Percentiles rank a stretch among this genome's conserved stretches.
Conservation (phyloP, 2,113 vertebrate species). For the Lophotis ruficrista region DNA sequence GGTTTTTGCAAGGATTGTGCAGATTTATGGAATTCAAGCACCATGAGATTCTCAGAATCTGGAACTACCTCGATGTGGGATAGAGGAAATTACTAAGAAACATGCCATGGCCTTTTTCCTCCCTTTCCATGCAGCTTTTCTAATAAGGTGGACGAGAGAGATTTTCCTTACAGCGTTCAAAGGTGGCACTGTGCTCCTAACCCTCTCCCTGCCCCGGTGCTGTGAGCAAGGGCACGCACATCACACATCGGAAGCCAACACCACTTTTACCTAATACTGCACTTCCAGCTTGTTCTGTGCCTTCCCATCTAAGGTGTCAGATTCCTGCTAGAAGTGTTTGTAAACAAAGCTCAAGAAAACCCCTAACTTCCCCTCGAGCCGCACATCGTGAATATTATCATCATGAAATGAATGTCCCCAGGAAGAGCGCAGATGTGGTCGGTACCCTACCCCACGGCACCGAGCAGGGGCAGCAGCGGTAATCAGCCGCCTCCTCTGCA, state of each 20-base stretch:
- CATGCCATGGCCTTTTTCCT: background rate
- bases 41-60: background rate
- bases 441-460: background rate
- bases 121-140: background rate
- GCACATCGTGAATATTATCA: background rate
- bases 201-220: background rate
- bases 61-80: background rate
- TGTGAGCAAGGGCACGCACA: background rate
- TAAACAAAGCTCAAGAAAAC: slow-evolving; percentile 17
- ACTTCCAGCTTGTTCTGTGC: background rate
- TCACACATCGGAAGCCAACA: background rate
- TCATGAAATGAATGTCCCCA: background rate
- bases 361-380: background rate
- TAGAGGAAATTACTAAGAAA: background rate
- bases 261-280: background rate
- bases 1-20: background rate
- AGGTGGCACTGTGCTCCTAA: background rate
- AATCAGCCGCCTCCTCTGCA: background rate
- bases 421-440: slow-evolving; percentile 1
- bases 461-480: background rate
- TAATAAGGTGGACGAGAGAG: slow-evolving; percentile 4
- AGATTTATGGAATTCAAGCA: background rate
- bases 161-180: slow-evolving; percentile 11
- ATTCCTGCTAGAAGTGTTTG: slow-evolving; percentile 18
- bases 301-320: background rate